Evolutionary conservation across 2,113 vertebrate species (phyloP).

Genomic region (Podarcis cretensis): DNA sequence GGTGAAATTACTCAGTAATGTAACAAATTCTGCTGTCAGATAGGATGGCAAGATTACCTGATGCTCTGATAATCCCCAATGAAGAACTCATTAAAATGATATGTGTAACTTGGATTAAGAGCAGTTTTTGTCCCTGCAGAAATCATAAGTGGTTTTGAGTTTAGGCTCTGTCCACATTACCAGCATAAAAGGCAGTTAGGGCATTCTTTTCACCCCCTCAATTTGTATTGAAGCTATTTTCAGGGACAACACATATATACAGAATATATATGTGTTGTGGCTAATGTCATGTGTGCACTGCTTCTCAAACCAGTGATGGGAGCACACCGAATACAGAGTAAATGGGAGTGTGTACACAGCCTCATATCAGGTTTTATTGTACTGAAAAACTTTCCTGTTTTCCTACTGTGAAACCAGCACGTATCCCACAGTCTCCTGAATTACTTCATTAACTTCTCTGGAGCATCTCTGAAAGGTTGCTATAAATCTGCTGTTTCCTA

Average conservation of each 20-base stretch:
- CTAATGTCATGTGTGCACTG: too few relatives aligned
- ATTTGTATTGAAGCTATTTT: too few relatives aligned
- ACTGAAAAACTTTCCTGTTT: neutral
- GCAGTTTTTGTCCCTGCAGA: neutral
- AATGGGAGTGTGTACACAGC: too few relatives aligned
- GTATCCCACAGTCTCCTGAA: neutral
- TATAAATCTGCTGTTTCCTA: neutral
- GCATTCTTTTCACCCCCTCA: too few relatives aligned
- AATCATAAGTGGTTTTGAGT: slow-evolving; percentile 21
- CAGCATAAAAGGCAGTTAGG: too few relatives aligned
- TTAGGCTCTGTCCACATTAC: too few relatives aligned
- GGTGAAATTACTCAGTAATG: neutral
- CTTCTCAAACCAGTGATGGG: too few relatives aligned
- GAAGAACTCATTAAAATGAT: neutral
- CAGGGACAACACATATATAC: too few relatives aligned
- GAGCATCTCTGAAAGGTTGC: neutral
- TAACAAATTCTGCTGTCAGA: neutral
- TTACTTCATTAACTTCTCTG: neutral
- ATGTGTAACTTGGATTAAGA: neutral
- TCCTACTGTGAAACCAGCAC: neutral
- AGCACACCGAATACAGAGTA: too few relatives aligned
- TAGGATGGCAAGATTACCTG: neutral
- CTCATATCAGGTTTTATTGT: neutral
- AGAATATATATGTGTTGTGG: too few relatives aligned
- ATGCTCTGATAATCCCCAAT: neutral